Evolutionary conservation across 2,888 invertebrate species (phyloP).

Genomic region (Sarcophaga rosellei): DNA sequence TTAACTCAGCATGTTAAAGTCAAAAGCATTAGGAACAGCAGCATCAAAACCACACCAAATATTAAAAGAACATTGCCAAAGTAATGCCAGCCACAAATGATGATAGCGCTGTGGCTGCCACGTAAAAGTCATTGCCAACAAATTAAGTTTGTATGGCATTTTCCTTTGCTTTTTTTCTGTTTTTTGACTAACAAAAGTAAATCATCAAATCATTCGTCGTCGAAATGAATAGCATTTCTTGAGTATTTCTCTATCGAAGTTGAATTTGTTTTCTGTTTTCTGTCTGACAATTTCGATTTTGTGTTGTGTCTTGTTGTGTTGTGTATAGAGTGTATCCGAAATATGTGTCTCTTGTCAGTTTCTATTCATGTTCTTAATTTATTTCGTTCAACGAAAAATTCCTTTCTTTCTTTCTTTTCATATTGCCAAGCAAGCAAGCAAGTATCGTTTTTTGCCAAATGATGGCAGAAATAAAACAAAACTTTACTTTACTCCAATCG

Average conservation of each 20-base stretch:
- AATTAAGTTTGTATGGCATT: slow-evolving; percentile 41
- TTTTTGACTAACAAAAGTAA: slow-evolving; percentile 45
- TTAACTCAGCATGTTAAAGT: slow-evolving; percentile 51
- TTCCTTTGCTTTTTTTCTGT: slow-evolving; percentile 5
- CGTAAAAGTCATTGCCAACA: slow-evolving; percentile 53
- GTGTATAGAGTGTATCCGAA: slow-evolving; percentile 11
- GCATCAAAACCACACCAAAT: neutral
- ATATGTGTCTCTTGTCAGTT: slow-evolving; percentile 45
- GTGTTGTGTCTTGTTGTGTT: slow-evolving; percentile 10
- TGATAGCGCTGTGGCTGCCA: slow-evolving; percentile 13
- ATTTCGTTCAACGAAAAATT: slow-evolving; percentile 51
- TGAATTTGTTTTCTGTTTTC: neutral
- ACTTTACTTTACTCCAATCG: neutral
- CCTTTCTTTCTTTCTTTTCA: slow-evolving; percentile 40
- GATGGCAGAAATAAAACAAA: neutral
- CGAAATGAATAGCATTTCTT: slow-evolving; percentile 43
- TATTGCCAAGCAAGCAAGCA: neutral
- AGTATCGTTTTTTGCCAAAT: neutral
- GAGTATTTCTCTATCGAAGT: slow-evolving; percentile 13
- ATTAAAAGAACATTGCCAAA: slow-evolving; percentile 39
- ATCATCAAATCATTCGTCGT: slow-evolving; percentile 51
- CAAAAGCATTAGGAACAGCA: slow-evolving; percentile 55
- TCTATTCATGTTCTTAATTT: slow-evolving; percentile 54
- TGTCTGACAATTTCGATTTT: too few species aligned
- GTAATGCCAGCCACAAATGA: neutral